Evolutionary conservation across 2,113 vertebrate genomes (phyloP).

Genomic region (Perca schrenkii): DNA sequence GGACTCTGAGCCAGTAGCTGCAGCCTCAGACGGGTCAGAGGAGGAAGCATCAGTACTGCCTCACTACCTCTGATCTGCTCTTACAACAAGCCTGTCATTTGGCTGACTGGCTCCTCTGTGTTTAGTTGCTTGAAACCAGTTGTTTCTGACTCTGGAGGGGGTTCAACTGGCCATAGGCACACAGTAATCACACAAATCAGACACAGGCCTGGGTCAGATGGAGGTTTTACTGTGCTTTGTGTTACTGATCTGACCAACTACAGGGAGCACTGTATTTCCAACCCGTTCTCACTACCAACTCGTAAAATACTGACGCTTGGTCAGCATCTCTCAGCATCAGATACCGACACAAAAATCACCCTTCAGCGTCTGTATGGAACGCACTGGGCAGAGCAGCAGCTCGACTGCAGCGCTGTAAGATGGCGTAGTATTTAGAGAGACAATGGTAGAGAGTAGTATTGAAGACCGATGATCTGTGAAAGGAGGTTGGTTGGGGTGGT

Average conservation of each 20-base stretch:
- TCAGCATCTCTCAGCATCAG: too few species aligned
- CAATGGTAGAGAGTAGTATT: too few species aligned
- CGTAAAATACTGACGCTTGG: too few species aligned
- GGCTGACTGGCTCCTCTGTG: slow-evolving; percentile 31
- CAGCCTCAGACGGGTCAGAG: slow-evolving; percentile 25
- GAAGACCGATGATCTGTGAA: too few species aligned
- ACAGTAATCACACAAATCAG: slow-evolving; percentile 8
- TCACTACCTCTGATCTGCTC: slow-evolving; percentile 41
- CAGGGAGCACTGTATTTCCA: neutral
- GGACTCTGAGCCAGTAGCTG: neutral
- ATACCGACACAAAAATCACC: too few species aligned
- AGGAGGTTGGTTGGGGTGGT: too few species aligned
- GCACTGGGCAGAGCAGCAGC: too few species aligned
- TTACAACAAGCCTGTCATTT: slow-evolving; percentile 30
- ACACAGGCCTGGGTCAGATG: neutral
- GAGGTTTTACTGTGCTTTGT: neutral
- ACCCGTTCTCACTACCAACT: too few species aligned
- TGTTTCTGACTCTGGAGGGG: slow-evolving; percentile 1
- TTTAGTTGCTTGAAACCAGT: neutral
- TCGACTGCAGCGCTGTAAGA: too few species aligned
- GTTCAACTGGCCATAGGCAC: neutral
- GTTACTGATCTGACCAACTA: neutral
- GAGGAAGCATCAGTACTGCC: slow-evolving; percentile 15
- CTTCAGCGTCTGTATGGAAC: too few species aligned
- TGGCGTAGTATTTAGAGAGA: too few species aligned